Conservation (phyloP, 1,140 invertebrate genomes). For the Drosophila insularis region DNA sequence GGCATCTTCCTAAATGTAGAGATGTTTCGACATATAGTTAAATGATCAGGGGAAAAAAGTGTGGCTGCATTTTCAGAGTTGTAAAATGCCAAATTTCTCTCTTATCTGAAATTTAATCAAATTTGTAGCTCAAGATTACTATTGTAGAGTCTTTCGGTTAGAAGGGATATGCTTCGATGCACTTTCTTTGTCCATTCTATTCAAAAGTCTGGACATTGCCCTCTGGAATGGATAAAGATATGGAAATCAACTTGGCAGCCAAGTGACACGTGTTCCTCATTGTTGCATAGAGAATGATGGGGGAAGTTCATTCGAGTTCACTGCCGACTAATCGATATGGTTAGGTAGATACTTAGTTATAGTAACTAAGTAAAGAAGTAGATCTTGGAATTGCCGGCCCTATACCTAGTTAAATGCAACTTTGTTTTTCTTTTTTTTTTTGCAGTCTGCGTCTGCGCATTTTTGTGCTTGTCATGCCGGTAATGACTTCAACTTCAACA, state of each 20-base stretch:
- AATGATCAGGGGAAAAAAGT: neutral
- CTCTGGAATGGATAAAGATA: constrained; percentile 43
- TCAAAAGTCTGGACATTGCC: constrained; percentile 4
- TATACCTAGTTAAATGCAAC: constrained; percentile 69
- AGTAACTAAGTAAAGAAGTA: constrained; percentile 32
- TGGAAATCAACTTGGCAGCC: constrained; percentile 53
- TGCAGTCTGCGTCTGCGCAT: constrained; percentile 53
- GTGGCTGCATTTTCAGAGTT: neutral
- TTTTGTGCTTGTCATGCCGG: constrained; percentile 81
- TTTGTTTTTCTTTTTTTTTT: constrained; percentile 25
- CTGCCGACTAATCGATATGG: constrained; percentile 66
- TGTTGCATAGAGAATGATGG: neutral
- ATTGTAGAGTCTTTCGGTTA: neutral
- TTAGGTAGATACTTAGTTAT: constrained; percentile 39
- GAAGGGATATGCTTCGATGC: constrained; percentile 52
- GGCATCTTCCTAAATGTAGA: too few relatives aligned
- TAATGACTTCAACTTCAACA: constrained; percentile 68
- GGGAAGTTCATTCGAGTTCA: constrained; percentile 65
- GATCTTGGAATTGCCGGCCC: constrained; percentile 48
- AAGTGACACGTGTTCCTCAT: constrained; percentile 64
- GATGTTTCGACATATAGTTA: too few relatives aligned
- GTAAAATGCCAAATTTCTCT: neutral
- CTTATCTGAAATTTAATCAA: constrained; percentile 14
- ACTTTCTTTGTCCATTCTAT: constrained; percentile 9
- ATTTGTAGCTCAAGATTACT: constrained; percentile 33